Evolutionary conservation across 2,797 vertebrate species (phyloP), one percentile per base, ranked within the genome.

Genomic region (Bradypus variegatus): DNA sequence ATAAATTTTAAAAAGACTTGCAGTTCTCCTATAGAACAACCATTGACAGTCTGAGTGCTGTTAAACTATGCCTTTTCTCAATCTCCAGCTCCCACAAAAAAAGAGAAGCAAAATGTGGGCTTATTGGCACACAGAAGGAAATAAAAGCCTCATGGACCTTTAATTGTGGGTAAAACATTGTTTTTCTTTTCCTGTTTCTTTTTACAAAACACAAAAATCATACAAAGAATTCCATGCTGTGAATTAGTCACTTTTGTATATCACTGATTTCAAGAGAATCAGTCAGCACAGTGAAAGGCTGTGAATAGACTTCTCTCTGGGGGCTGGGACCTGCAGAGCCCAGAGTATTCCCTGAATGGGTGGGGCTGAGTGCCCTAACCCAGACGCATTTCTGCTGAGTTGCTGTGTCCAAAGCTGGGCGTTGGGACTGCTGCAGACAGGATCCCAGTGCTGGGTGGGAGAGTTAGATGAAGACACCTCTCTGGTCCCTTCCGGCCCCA

Each of bases 401-500:
- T 3, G 41, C 50, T 23, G 5, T 0, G 16, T 2, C 62, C 45
- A 8, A 14, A 5, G 1, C 1, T 2, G 33, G 23, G 6, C 50
- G 10, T 2, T 3, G 0, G 3, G 33, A 38, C 92, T 53, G 77
- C 75, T 64, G 18, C 9, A 2, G 38, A 33, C 36, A 13, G 50
- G n/a, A 31, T 10, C 62, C 58, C 33, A 41, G 29, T 36, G 23
- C 33, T 1, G 48, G n/a, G 10, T 13, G 11, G 18, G 58, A 45
- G 38, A 6, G 16, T 23, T 15, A 5, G 18, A 21, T 27, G 0
- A 79, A 12, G 80, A 38, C 6, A 6, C 12, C 12, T 15, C 70
- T 69, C 18, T 16, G 41, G 69, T 23, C 41, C 48, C 77, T 33
- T 19, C 36, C 25, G 55, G 45, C 8, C 38, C 69, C 41, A 41